Evolutionary conservation across 30 jellyfish, hydroid and myxozoan species (phyloP).

Genomic region (Pseudorhiza aurosa): DNA sequence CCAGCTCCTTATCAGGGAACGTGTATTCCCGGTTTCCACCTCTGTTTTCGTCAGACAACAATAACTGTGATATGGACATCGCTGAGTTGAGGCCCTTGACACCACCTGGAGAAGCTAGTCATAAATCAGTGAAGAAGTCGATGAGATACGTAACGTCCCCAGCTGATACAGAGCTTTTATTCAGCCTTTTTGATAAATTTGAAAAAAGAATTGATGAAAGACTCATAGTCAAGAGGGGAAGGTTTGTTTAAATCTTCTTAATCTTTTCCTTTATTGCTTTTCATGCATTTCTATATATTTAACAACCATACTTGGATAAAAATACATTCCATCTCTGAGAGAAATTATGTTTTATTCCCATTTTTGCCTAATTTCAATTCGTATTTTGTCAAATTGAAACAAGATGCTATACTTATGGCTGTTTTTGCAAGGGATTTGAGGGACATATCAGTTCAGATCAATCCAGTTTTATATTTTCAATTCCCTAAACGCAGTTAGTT

Average conservation of each 20-base stretch:
- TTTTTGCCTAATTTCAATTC: too few species aligned
- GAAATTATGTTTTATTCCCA: too few species aligned
- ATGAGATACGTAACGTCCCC: conserved; percentile 35
- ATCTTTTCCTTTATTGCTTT: too few species aligned
- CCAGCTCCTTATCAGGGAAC: conserved; percentile 81
- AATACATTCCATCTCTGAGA: too few species aligned
- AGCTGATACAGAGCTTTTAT: conserved; percentile 78
- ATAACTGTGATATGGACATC: conserved; percentile 40
- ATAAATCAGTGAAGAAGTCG: conserved; percentile 10
- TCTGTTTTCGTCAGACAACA: conserved; percentile 70
- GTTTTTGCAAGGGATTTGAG: too few species aligned
- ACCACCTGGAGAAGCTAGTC: conserved; percentile 80
- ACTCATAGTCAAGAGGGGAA: conserved; percentile 83
- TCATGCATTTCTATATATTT: too few species aligned
- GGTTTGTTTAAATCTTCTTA: conserved; percentile 64
- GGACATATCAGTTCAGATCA: too few species aligned
- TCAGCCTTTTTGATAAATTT: conserved; percentile 76
- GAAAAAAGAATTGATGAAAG: conserved; percentile 74
- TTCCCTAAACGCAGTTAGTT: too few species aligned
- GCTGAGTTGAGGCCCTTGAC: conserved; percentile 89
- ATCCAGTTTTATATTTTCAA: too few species aligned
- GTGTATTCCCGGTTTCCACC: conserved; percentile 83
- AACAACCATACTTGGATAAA: too few species aligned
- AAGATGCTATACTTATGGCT: too few species aligned
- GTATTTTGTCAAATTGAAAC: too few species aligned